Evolutionary conservation across 2,888 invertebrate genomes (phyloP).

Genomic region (Mylabris sibirica): DNA sequence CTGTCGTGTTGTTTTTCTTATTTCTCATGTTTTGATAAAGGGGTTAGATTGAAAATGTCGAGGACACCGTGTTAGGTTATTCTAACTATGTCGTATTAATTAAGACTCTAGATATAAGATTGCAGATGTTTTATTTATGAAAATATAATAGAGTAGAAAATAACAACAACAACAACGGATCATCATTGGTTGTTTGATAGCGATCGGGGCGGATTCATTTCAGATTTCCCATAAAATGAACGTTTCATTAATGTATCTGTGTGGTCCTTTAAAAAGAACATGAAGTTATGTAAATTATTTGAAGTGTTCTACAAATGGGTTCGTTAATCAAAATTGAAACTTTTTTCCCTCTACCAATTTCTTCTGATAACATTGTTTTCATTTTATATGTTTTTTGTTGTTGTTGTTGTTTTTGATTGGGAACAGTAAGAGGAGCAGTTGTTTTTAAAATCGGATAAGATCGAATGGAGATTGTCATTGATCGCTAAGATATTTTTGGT

Average conservation of each 20-base stretch:
- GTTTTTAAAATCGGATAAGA: constrained; percentile 37
- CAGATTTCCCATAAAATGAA: constrained; percentile 43
- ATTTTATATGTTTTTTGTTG: constrained; percentile 15
- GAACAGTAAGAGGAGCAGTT: constrained; percentile 20
- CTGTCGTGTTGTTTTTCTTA: no score
- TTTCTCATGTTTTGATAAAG: constrained; percentile 21
- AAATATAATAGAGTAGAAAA: constrained; percentile 21
- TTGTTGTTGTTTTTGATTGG: constrained; percentile 19
- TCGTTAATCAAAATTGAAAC: constrained; percentile 49
- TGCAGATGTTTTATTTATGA: constrained; percentile 27
- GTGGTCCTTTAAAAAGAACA: constrained; percentile 40
- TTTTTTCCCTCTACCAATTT: background rate
- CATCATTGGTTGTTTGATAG: constrained; percentile 25
- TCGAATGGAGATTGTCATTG: constrained; percentile 52
- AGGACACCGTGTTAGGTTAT: constrained; percentile 24
- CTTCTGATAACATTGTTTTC: background rate
- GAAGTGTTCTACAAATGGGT: constrained; percentile 37
- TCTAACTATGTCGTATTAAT: constrained; percentile 34
- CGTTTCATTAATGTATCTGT: constrained; percentile 37
- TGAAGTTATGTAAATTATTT: constrained; percentile 48
- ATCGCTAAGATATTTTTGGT: constrained; percentile 58
- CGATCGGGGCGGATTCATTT: constrained; percentile 35
- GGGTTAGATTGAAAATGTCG: constrained; percentile 29
- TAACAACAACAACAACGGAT: constrained; percentile 28
- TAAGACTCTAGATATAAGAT: constrained; percentile 27